A percentile compares a stretch with the other conserved stretches of the same genome.
These are phyloP conservation scores for Trogon surrucura DNA, from an alignment of 2,113 vertebrate genomes.

Conservation along the genomic window DNA sequence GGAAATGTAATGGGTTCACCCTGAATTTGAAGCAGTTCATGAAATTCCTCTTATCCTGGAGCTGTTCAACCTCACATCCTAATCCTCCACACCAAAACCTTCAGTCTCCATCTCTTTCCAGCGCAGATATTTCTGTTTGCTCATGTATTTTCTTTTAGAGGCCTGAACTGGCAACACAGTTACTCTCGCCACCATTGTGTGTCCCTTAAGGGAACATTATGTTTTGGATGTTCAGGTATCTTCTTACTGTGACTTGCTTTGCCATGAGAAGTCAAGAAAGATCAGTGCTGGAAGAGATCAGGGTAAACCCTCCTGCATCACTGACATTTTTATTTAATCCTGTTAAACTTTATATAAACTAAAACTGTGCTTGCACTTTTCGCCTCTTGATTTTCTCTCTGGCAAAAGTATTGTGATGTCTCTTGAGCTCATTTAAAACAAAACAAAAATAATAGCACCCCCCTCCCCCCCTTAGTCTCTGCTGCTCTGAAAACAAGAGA, in stretches of 20 bases:
- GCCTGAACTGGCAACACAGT: neutral
- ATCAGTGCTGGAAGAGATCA: neutral
- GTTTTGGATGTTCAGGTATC: neutral
- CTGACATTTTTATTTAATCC: neutral
- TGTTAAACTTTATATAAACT: neutral
- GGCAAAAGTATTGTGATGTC: slow-evolving; percentile 19
- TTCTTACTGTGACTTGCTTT: neutral
- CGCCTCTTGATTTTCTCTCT: neutral
- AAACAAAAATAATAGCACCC: neutral
- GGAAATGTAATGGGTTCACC: neutral
- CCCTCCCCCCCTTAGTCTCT: neutral
- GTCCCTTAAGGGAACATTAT: neutral
- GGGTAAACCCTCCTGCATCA: neutral
- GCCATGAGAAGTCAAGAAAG: neutral
- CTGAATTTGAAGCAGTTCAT: neutral
- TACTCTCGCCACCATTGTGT: neutral
- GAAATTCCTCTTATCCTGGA: neutral
- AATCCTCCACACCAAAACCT: neutral
- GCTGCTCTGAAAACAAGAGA: slow-evolving; percentile 50
- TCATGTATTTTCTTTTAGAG: neutral
- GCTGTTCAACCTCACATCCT: neutral
- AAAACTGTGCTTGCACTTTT: neutral
- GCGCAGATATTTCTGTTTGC: neutral
- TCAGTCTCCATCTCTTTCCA: neutral
- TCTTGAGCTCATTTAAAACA: slow-evolving; percentile 43